Evolutionary conservation across 2,797 vertebrate species (phyloP).

Genomic region (Tapirus indicus): DNA sequence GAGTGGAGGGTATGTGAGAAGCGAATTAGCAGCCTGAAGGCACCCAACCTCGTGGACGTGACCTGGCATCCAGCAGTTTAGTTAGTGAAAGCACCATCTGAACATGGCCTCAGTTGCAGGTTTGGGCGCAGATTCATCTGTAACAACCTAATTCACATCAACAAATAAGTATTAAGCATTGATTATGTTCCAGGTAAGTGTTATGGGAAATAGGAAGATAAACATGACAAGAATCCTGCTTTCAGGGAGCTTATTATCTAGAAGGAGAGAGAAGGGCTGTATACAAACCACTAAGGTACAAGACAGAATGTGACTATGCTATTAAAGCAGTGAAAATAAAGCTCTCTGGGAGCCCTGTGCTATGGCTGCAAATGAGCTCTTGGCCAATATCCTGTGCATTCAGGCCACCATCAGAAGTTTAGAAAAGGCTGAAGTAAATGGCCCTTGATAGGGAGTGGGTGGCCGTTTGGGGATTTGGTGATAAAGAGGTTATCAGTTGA

Average conservation of each 20-base stretch:
- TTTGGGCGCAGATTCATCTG: neutral
- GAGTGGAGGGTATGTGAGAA: neutral
- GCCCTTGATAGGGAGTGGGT: neutral
- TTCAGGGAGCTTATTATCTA: neutral
- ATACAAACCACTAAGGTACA: neutral
- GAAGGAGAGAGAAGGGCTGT: neutral
- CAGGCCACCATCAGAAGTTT: neutral
- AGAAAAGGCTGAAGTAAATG: neutral
- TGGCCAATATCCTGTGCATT: neutral
- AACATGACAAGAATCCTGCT: neutral
- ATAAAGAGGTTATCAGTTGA: neutral
- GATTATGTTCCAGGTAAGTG: neutral
- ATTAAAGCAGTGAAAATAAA: neutral
- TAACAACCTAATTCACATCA: constrained; percentile 41
- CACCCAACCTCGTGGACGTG: neutral
- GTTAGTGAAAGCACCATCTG: neutral
- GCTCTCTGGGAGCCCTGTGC: neutral
- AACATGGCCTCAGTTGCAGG: neutral
- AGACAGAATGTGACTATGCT: neutral
- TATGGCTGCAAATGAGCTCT: neutral
- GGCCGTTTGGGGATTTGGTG: neutral
- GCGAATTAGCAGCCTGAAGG: neutral
- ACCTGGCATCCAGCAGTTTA: neutral
- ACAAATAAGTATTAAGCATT: neutral
- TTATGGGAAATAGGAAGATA: neutral